phyloP scores from a whole-genome alignment of 1,140 invertebrate species.

The Doryteuthis pealeii region DNA sequence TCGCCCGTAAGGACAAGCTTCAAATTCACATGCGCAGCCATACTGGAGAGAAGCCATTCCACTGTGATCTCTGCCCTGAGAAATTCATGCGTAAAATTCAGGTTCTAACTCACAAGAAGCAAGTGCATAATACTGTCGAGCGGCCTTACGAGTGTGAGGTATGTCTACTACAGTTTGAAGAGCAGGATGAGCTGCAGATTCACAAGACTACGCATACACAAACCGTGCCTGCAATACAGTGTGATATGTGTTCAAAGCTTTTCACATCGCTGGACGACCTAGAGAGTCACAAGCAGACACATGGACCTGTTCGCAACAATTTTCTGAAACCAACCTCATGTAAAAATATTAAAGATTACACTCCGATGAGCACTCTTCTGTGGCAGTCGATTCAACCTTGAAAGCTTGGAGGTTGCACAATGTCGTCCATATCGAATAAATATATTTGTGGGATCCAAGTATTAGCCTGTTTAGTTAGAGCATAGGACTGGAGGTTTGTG shows the following conservation, averaged over 20 bases:
- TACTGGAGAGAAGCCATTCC: constrained; percentile 9
- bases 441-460: too few species aligned
- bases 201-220: constrained; percentile 91
- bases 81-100: constrained; percentile 85
- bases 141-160: constrained; percentile 81
- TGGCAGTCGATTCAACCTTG: neutral
- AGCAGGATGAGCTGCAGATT: constrained; percentile 87
- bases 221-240: constrained; percentile 90
- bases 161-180: constrained; percentile 81
- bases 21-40: constrained; percentile 5
- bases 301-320: constrained; percentile 20
- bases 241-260: constrained; percentile 83
- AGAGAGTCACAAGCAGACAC: constrained; percentile 76
- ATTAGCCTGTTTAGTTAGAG: too few species aligned
- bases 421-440: too few species aligned
- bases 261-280: constrained; percentile 85
- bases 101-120: constrained; percentile 86
- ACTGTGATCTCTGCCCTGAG: constrained; percentile 68
- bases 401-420: neutral
- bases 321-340: constrained; percentile 3
- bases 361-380: neutral
- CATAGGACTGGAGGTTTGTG: too few species aligned
- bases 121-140: constrained; percentile 51
- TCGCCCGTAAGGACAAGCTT: neutral
- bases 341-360: neutral